phyloP scores from a whole-genome alignment of 2,797 vertebrate genomes.

The Mus minutoides region DNA sequence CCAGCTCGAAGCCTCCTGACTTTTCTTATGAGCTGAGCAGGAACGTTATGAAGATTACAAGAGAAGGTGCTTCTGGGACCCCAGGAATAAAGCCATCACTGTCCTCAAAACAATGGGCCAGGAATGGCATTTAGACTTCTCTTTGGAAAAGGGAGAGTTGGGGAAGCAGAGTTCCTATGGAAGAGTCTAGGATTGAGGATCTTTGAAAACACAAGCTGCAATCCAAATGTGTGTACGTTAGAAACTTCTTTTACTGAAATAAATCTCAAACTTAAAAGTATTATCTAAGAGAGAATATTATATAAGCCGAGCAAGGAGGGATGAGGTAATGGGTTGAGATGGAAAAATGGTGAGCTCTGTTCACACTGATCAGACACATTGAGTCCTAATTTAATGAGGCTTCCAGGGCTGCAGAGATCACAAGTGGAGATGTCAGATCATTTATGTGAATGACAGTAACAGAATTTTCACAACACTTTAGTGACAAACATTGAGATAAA shows the following conservation, averaged over 20 bases:
- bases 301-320: background rate
- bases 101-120: background rate
- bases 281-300: background rate
- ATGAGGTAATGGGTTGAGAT: too few species aligned
- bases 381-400: slow-evolving; percentile 61
- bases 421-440: slow-evolving; percentile 46
- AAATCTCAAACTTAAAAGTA: background rate
- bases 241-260: background rate
- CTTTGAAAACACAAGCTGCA: slow-evolving; percentile 27
- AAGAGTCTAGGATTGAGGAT: background rate
- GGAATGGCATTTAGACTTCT: background rate
- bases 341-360: background rate
- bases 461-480: slow-evolving; percentile 47
- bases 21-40: background rate
- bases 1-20: background rate
- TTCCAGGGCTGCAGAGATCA: slow-evolving; percentile 63
- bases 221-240: background rate
- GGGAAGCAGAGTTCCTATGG: background rate
- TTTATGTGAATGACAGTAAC: slow-evolving; percentile 51
- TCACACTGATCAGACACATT: background rate
- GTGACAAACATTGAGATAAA: slow-evolving; percentile 62
- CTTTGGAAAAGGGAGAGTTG: background rate
- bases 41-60: background rate
- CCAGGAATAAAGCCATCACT: background rate
- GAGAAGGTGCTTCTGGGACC: background rate